Evolutionary conservation across 2,797 vertebrate species (phyloP).

Genomic region (Melanotaenia boesemani): DNA sequence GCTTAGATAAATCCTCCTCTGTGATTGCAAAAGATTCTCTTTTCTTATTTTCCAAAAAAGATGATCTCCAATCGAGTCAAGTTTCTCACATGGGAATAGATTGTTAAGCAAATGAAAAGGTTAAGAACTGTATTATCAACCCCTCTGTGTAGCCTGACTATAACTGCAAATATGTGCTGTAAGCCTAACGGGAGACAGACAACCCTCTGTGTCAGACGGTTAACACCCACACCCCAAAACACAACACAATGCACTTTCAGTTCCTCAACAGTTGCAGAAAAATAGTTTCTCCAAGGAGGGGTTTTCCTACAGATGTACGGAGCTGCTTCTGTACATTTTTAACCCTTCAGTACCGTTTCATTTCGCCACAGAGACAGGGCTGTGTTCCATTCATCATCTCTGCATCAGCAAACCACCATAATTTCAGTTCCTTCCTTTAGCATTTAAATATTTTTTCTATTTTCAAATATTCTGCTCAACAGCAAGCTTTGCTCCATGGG

Average conservation of each 20-base stretch:
- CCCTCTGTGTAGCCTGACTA: neutral
- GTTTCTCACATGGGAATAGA: neutral
- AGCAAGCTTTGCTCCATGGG: neutral
- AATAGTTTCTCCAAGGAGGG: constrained; percentile 70
- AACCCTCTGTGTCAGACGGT: constrained; percentile 57
- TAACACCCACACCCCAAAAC: constrained; percentile 69
- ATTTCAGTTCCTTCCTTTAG: neutral
- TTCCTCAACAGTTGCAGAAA: constrained; percentile 56
- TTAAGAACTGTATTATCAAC: neutral
- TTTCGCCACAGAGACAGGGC: constrained; percentile 1
- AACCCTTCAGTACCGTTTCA: constrained; percentile 6
- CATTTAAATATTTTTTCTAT: neutral
- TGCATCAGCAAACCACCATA: neutral
- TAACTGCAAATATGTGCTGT: constrained; percentile 10
- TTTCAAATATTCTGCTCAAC: neutral
- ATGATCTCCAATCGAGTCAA: neutral
- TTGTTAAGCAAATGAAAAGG: neutral
- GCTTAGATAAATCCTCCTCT: neutral
- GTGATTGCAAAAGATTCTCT: neutral
- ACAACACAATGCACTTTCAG: constrained; percentile 73
- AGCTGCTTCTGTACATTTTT: constrained; percentile 9
- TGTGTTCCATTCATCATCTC: neutral
- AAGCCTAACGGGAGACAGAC: constrained; percentile 60
- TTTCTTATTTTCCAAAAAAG: neutral
- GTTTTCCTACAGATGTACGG: constrained; percentile 40